phyloP scores from a whole-genome alignment of 1,140 invertebrate species.

The Harpegnathos saltator region DNA sequence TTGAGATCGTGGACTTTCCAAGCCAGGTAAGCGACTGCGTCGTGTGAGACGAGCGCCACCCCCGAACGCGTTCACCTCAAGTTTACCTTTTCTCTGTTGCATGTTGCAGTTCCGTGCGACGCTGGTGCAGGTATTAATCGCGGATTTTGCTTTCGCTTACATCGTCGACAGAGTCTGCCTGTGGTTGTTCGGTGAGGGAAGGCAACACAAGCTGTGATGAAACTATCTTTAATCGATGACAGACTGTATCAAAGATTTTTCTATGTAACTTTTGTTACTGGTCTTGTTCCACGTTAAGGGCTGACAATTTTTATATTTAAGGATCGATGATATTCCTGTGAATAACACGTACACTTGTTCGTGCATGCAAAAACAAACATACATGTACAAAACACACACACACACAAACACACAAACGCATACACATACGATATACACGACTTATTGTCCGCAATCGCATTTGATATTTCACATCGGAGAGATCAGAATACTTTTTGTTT shows the following conservation, averaged over 20 bases:
- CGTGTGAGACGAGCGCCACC: too few relatives aligned
- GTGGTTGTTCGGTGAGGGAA: constrained; percentile 95
- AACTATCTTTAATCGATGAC: constrained; percentile 52
- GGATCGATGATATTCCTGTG: constrained; percentile 12
- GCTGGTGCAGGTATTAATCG: constrained; percentile 92
- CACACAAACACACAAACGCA: too few relatives aligned
- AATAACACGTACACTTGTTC: not conserved
- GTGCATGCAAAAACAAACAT: too few relatives aligned
- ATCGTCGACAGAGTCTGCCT: constrained; percentile 94
- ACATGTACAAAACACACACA: too few relatives aligned
- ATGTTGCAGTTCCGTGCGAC: constrained; percentile 93
- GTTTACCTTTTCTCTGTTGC: constrained; percentile 81
- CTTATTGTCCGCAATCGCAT: constrained; percentile 11
- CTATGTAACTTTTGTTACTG: constrained; percentile 51
- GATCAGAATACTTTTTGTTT: not conserved
- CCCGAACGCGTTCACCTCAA: too few relatives aligned
- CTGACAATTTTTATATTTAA: constrained; percentile 48
- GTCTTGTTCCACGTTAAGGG: constrained; percentile 65
- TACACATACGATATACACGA: not conserved
- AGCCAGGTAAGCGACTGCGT: constrained; percentile 89
- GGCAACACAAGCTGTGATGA: constrained; percentile 84
- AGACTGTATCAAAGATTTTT: constrained; percentile 54
- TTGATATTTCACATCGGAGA: constrained; percentile 39
- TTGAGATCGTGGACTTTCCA: constrained; percentile 96
- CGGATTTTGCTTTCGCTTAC: constrained; percentile 94